phyloP scores from a whole-genome alignment of 2,797 vertebrate genomes.

The Ctenosaura bakeri region DNA sequence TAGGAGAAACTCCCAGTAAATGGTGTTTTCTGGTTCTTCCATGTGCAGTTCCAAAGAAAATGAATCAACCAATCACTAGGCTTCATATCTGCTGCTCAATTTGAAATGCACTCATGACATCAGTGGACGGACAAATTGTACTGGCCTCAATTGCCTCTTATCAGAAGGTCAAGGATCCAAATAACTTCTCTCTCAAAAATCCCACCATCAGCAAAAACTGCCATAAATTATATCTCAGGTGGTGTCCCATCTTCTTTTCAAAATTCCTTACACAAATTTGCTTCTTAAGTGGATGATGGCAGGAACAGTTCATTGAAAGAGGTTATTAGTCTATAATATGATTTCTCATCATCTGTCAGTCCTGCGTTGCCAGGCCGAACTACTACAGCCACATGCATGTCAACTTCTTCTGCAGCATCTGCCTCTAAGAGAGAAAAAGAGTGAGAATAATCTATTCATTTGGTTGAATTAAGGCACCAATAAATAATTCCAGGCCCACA shows the following conservation, averaged over 20 bases:
- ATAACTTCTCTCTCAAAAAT: slow-evolving; percentile 46
- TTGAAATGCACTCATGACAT: slow-evolving; percentile 19
- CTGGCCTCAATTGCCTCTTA: slow-evolving; percentile 48
- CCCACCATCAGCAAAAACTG: slow-evolving; percentile 64
- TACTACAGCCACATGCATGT: slow-evolving; percentile 90
- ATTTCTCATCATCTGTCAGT: slow-evolving; percentile 92
- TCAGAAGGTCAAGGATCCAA: slow-evolving; percentile 21
- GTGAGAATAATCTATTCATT: not conserved
- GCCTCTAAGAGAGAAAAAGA: slow-evolving; percentile 85
- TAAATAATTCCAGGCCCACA: not conserved
- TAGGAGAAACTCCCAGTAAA: not conserved
- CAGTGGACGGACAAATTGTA: slow-evolving; percentile 31
- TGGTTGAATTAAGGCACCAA: not conserved
- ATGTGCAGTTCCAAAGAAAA: slow-evolving; percentile 9
- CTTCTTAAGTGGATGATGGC: slow-evolving; percentile 75
- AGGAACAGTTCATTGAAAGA: slow-evolving; percentile 90
- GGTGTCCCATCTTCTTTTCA: slow-evolving; percentile 11
- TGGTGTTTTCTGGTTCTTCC: not conserved
- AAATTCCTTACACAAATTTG: not conserved
- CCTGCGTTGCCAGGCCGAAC: slow-evolving; percentile 93
- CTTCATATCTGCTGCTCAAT: not conserved
- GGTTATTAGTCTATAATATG: slow-evolving; percentile 87
- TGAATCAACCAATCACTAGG: slow-evolving; percentile 19
- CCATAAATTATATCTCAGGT: slow-evolving; percentile 50
- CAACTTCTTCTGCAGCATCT: slow-evolving; percentile 91